These are phyloP conservation scores for Amblyornis subalaris DNA, from an alignment of 2,113 vertebrate genomes.

Conservation along the genomic window DNA sequence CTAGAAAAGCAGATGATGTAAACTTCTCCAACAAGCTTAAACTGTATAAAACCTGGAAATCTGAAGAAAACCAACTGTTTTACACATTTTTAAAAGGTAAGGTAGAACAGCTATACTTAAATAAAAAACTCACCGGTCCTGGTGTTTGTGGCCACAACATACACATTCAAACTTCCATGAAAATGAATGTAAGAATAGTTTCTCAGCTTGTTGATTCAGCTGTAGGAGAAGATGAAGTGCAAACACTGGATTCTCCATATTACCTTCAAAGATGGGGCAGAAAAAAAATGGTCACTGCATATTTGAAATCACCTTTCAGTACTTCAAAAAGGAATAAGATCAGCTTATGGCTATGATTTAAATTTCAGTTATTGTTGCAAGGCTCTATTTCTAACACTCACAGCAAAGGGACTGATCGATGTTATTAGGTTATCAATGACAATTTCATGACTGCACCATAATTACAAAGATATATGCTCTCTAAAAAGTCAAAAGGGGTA, in stretches of 20 bases:
- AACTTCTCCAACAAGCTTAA: not conserved
- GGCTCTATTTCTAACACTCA: not conserved
- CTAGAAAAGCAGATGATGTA: not conserved
- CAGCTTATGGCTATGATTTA: not conserved
- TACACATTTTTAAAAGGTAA: not conserved
- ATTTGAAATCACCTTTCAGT: not conserved
- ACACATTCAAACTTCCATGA: conserved; percentile 84
- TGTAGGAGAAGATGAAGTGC: conserved; percentile 82
- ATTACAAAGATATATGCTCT: not conserved
- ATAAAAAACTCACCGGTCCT: conserved; percentile 71
- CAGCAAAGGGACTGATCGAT: not conserved
- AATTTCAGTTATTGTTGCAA: not conserved
- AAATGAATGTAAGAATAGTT: conserved; percentile 79
- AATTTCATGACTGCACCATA: not conserved
- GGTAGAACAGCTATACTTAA: not conserved
- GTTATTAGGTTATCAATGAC: not conserved
- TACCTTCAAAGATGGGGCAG: conserved; percentile 69
- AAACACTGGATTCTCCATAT: conserved; percentile 84
- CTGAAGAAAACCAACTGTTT: not conserved
- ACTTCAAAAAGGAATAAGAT: not conserved
- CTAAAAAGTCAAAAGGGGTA: not conserved
- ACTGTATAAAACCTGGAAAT: not conserved
- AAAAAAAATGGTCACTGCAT: not conserved
- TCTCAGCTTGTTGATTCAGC: conserved; percentile 72
- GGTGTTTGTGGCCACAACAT: conserved; percentile 74